Percentiles rank a stretch among this genome's conserved stretches.
Conservation (phyloP, 2,113 vertebrate genomes). For the Lathamus discolor region DNA sequence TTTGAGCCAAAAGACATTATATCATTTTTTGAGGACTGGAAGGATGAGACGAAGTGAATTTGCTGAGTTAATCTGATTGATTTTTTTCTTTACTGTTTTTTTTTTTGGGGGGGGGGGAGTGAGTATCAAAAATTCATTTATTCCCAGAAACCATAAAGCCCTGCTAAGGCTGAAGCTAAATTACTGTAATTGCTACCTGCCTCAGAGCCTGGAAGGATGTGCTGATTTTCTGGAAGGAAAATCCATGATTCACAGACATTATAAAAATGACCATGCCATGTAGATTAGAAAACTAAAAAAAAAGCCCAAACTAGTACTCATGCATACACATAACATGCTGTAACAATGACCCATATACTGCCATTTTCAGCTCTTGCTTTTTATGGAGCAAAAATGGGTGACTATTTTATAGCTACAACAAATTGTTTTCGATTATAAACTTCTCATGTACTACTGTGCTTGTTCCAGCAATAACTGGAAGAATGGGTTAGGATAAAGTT, state of each 20-base stretch:
- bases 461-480: not conserved
- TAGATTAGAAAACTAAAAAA: not conserved
- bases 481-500: not conserved
- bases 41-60: not conserved
- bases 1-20: not conserved
- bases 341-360: not conserved
- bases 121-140: conserved; percentile 21
- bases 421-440: not conserved
- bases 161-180: conserved; percentile 4
- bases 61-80: not conserved
- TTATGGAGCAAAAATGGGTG: not conserved
- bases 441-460: not conserved
- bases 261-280: not conserved
- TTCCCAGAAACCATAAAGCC: not conserved
- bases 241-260: not conserved
- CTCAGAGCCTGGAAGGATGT: not conserved
- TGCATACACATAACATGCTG: not conserved
- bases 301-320: not conserved
- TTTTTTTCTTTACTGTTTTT: not conserved
- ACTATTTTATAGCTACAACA: not conserved
- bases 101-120: not conserved
- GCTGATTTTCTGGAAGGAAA: conserved; percentile 20
- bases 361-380: not conserved
- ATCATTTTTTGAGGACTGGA: not conserved
- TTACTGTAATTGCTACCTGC: conserved; percentile 16